Percentiles rank a stretch among this genome's conserved stretches.
Evolutionary conservation across 2,888 invertebrate species (phyloP).

Genomic region (Steinernema scapterisci): DNA sequence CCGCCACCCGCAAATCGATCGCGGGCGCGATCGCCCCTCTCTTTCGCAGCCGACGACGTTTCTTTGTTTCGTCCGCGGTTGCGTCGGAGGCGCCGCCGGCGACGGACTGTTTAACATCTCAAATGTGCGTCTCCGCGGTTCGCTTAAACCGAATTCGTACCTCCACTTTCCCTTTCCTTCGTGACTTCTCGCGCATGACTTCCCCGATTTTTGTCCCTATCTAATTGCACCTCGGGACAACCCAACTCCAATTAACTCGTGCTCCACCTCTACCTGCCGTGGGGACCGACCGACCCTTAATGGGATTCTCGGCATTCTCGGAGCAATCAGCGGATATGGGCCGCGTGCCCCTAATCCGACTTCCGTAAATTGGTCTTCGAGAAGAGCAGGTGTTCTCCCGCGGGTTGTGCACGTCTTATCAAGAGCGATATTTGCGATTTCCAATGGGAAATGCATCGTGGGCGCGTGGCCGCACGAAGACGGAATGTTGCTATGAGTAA

Average conservation of each 20-base stretch:
- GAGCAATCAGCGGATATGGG: neutral
- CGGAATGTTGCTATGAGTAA: slow-evolving; percentile 31
- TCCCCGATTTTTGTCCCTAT: neutral
- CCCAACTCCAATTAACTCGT: neutral
- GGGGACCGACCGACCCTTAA: neutral
- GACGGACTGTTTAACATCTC: neutral
- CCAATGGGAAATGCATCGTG: neutral
- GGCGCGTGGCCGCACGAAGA: neutral
- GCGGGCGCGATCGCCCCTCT: slow-evolving; percentile 4
- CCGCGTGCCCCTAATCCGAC: neutral
- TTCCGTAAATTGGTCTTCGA: neutral
- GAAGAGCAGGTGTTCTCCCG: slow-evolving; percentile 7
- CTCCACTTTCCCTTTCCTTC: neutral
- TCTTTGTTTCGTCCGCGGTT: neutral
- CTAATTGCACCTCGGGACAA: neutral
- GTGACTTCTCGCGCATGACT: too few relatives aligned
- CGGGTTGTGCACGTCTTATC: slow-evolving; percentile 5
- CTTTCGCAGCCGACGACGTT: neutral
- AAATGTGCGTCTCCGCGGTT: neutral
- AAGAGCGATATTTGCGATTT: neutral
- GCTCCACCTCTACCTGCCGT: neutral
- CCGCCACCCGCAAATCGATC: slow-evolving; percentile 2
- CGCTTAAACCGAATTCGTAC: neutral
- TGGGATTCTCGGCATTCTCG: neutral
- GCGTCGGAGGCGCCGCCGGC: neutral